These are phyloP conservation scores for Brachycybe producta DNA, from an alignment of 2,888 invertebrate genomes.

Conservation along the genomic window DNA sequence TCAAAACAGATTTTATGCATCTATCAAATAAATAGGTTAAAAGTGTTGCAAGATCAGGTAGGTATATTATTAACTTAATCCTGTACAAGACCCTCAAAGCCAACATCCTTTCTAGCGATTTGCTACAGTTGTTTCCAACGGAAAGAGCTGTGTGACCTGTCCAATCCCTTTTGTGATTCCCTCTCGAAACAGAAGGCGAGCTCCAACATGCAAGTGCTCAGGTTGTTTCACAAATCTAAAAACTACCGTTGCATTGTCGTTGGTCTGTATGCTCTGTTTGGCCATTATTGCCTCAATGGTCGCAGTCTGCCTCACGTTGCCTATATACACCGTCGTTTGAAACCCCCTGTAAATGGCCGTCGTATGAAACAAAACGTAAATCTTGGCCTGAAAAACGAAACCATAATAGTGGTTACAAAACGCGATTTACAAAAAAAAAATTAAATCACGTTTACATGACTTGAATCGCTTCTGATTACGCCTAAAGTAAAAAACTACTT, in stretches of 20 bases:
- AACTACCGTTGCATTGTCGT: conserved; percentile 70
- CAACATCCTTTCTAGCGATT: too few species aligned
- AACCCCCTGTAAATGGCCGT: conserved; percentile 70
- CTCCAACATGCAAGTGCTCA: conserved; percentile 66
- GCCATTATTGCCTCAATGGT: conserved; percentile 63
- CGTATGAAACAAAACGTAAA: conserved; percentile 76
- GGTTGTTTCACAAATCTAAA: conserved; percentile 82
- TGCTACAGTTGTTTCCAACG: conserved; percentile 15
- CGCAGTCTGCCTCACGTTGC: conserved; percentile 91
- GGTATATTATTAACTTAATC: too few species aligned
- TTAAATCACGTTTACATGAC: too few species aligned
- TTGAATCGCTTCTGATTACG: too few species aligned
- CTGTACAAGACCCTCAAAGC: too few species aligned
- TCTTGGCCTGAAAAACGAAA: conserved; percentile 61
- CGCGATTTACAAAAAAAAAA: too few species aligned
- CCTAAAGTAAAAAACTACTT: too few species aligned
- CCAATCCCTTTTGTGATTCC: conserved; percentile 77
- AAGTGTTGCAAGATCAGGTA: too few species aligned
- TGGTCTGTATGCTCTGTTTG: conserved; percentile 55
- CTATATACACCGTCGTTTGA: conserved; percentile 79
- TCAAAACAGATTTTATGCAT: too few species aligned
- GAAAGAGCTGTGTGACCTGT: conserved; percentile 59
- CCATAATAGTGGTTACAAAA: too few species aligned
- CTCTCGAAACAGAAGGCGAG: conserved; percentile 69
- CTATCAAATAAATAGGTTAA: too few species aligned